phyloP scores from a whole-genome alignment of 2,113 vertebrate genomes.

The Muntiacus muntjak region DNA sequence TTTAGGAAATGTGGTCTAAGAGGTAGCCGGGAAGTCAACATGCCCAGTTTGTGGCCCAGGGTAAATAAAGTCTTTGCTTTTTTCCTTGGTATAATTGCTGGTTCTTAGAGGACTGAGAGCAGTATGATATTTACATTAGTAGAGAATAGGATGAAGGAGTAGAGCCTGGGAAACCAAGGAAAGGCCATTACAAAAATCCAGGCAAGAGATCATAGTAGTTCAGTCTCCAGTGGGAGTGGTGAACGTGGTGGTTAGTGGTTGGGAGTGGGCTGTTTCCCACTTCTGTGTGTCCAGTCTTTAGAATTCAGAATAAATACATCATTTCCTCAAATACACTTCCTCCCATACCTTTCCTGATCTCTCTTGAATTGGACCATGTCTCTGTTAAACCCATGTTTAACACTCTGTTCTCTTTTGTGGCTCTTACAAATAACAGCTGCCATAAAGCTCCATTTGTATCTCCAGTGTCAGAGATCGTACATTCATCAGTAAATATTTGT shows the following conservation, averaged over 20 bases:
- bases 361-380: neutral
- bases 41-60: neutral
- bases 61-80: neutral
- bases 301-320: neutral
- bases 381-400: neutral
- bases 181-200: neutral
- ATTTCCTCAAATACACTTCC: neutral
- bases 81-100: neutral
- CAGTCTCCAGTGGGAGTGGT: neutral
- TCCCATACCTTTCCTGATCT: neutral
- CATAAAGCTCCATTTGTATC: neutral
- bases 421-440: neutral
- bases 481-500: constrained; percentile 3
- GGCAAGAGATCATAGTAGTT: neutral
- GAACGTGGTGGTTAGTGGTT: neutral
- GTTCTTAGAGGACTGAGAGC: neutral
- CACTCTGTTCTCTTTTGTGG: neutral
- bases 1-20: neutral
- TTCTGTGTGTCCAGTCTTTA: neutral
- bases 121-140: neutral
- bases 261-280: neutral
- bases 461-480: neutral
- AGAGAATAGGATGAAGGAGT: neutral
- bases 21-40: neutral
- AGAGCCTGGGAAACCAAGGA: neutral